Evolutionary conservation across 2,888 invertebrate genomes (phyloP).

Genomic region (Dynastes tityus): DNA sequence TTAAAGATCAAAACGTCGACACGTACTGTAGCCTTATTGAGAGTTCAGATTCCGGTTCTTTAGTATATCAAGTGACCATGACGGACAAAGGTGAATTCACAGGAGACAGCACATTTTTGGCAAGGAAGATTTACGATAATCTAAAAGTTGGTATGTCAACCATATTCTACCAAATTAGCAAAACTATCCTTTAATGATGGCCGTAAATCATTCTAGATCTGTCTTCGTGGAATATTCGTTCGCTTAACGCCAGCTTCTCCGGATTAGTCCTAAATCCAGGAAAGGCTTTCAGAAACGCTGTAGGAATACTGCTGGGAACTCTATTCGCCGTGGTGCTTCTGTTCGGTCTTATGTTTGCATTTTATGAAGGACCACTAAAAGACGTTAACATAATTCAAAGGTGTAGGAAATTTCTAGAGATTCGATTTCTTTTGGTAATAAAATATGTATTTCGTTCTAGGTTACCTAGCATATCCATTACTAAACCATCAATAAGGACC

Average conservation of each 20-base stretch:
- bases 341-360: slow-evolving; percentile 39
- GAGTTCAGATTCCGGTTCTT: slow-evolving; percentile 15
- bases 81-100: slow-evolving; percentile 60
- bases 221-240: slow-evolving; percentile 20
- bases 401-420: not conserved
- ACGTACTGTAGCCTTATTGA: slow-evolving; percentile 59
- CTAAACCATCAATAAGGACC: slow-evolving; percentile 32
- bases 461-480: not conserved
- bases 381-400: slow-evolving; percentile 20
- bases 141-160: slow-evolving; percentile 45
- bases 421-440: not conserved
- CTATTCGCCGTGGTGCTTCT: slow-evolving; percentile 51
- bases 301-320: slow-evolving; percentile 56
- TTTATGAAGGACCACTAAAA: slow-evolving; percentile 52
- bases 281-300: slow-evolving; percentile 26
- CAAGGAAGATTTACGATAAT: slow-evolving; percentile 49
- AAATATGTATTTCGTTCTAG: not conserved
- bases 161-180: not conserved
- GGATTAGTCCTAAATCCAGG: slow-evolving; percentile 44
- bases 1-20: slow-evolving; percentile 54
- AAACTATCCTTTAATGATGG: not conserved
- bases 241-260: slow-evolving; percentile 38
- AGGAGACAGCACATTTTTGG: slow-evolving; percentile 57
- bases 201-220: slow-evolving; percentile 40
- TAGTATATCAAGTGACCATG: slow-evolving; percentile 60